Evolutionary conservation across 2,797 vertebrate genomes (phyloP), one percentile per base, ranked within the genome.

Genomic region (Coregonus sp.): DNA sequence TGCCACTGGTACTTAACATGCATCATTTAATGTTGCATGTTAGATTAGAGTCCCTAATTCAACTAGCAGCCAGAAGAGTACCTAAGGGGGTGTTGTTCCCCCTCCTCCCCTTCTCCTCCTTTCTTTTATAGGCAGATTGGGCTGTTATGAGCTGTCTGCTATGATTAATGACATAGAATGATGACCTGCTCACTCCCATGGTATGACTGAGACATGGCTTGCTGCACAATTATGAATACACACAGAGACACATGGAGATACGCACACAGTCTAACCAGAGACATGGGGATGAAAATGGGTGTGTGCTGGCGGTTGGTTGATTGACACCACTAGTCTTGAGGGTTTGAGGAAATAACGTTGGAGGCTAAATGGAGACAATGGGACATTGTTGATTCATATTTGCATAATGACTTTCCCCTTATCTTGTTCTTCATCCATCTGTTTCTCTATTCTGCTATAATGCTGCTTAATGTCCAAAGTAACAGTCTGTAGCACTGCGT

Each of bases 91-190:
- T 40, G 35, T 7, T n/a, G 11, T 71, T 75, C 31, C 54, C 18
- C 5, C 37, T 35, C 25, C 15, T 76, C 79, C 15, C 47, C 4
- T 65, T 75, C 68, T 82, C 83, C 71, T 70, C 77, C 77, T 79
- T 82, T 85, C 88, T 91, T 93, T 93, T 86, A 89, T 87, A 94
- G 93, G 92, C 90, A 94, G 89, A 94, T 92, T 78, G 77, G 86
- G 80, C 84, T 89, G 87, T 89, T 90, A 85, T 87, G 89, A 89
- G 90, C 88, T 91, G 90, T 92, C 89, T 50, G 75, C 85, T 78
- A 83, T 94, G 93, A 94, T 94, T 93, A 93, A 94, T 93, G 89
- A 78, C 82, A 81, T 78, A 75, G 73, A 79, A 90, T 81, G 82
- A 87, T 90, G 90, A 93, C 91, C 92, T 81, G 82, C 80, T 90